Conservation (phyloP, 2,113 vertebrate species). For the Tiliqua scincoides region DNA sequence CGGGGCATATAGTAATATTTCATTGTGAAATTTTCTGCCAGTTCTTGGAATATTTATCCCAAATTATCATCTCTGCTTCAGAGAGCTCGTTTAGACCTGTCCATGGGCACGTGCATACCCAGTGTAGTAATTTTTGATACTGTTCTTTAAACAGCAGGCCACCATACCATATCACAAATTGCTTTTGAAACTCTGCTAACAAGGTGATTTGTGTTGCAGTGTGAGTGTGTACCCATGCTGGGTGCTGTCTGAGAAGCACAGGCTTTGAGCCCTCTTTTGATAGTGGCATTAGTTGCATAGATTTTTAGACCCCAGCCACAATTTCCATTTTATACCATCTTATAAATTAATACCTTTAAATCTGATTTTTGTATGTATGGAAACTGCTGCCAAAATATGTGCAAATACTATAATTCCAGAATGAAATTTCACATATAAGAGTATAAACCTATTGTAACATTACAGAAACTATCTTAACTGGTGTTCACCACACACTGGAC, state of each 20-base stretch:
- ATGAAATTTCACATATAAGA: not conserved
- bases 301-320: no score
- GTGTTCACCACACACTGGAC: fast-evolving
- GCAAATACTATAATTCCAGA: not conserved
- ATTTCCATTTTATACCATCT: not conserved
- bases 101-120: no score
- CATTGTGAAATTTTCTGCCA: not conserved
- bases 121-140: not conserved
- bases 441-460: not conserved
- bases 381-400: not conserved
- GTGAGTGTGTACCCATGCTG: no score
- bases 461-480: not conserved
- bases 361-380: not conserved
- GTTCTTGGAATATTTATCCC: not conserved
- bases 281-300: not conserved
- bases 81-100: not conserved
- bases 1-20: not conserved
- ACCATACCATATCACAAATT: not conserved
- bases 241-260: not conserved
- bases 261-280: no score
- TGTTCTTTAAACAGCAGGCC: no score
- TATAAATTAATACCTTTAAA: not conserved
- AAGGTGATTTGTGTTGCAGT: not conserved
- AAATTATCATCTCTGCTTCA: not conserved
- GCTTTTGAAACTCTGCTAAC: not conserved